phyloP scores from a whole-genome alignment of 2,113 vertebrate species.

The Hystrix cristata region DNA sequence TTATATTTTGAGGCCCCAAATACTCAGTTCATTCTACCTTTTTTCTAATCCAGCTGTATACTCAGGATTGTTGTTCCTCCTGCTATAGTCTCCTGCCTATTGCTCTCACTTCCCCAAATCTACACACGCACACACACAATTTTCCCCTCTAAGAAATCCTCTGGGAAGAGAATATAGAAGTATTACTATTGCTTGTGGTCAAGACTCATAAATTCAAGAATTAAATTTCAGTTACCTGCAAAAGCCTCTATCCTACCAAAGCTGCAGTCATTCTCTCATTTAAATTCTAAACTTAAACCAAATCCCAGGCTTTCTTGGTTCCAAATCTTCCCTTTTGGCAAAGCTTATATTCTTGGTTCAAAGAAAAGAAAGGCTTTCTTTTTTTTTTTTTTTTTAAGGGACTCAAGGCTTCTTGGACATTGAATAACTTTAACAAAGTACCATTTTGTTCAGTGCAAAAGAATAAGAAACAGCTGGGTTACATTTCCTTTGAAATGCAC shows the following conservation, averaged over 20 bases:
- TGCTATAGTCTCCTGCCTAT: background rate
- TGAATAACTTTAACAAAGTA: conserved; percentile 77
- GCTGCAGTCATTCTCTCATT: conserved; percentile 39
- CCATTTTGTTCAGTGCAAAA: conserved; percentile 78
- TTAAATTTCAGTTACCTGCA: conserved; percentile 76
- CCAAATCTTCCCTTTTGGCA: conserved; percentile 65
- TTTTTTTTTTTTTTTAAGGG: conserved; percentile 32
- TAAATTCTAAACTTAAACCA: conserved; percentile 73
- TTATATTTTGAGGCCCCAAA: background rate
- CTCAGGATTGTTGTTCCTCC: background rate
- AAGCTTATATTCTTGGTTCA: conserved; percentile 77
- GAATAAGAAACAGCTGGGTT: conserved; percentile 83
- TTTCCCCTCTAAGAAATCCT: conserved; percentile 16
- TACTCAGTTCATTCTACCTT: background rate
- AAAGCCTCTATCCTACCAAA: conserved; percentile 39
- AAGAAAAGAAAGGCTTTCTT: conserved; percentile 68
- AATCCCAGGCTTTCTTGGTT: conserved; percentile 66
- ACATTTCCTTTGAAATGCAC: conserved; percentile 83
- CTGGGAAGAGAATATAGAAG: background rate
- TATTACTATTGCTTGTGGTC: background rate
- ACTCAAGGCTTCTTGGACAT: conserved; percentile 79
- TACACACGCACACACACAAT: background rate
- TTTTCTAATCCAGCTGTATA: background rate
- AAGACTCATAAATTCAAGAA: conserved; percentile 63
- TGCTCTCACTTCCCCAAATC: background rate